A percentile compares a stretch with the other conserved stretches of the same genome.
Conservation (phyloP, 2,888 invertebrate species). For the Rhamphomyia laevipes region DNA sequence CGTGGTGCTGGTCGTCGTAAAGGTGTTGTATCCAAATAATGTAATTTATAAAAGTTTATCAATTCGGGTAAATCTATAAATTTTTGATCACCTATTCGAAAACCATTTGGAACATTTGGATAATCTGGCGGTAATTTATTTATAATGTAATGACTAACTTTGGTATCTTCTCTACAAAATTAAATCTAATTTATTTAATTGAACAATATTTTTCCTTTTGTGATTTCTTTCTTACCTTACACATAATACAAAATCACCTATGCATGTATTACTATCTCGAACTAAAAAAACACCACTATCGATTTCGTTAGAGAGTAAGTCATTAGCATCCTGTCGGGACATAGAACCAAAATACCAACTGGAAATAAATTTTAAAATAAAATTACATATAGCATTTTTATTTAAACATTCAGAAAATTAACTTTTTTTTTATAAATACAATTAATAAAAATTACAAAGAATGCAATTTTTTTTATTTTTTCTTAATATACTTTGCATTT, state of each 20-base stretch:
- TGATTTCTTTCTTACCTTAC: slow-evolving; percentile 54
- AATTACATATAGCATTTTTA: too few species aligned
- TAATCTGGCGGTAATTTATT: slow-evolving; percentile 69
- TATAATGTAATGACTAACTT: slow-evolving; percentile 96
- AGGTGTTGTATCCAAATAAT: slow-evolving; percentile 93
- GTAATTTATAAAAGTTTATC: slow-evolving; percentile 87
- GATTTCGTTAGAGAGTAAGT: slow-evolving; percentile 76
- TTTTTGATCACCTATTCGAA: slow-evolving; percentile 88
- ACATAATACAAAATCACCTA: slow-evolving; percentile 88
- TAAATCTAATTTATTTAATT: neutral
- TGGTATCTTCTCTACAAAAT: slow-evolving; percentile 71
- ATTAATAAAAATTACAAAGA: too few species aligned
- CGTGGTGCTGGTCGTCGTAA: slow-evolving; percentile 72
- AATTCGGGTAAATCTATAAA: slow-evolving; percentile 86
- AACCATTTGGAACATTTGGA: slow-evolving; percentile 65
- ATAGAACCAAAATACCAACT: slow-evolving; percentile 96
- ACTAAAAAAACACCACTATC: slow-evolving; percentile 93
- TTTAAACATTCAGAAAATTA: too few species aligned
- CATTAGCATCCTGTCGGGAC: slow-evolving; percentile 84
- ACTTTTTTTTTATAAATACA: too few species aligned
- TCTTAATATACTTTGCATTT: too few species aligned
- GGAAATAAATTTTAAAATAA: slow-evolving; percentile 37
- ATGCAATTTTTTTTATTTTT: too few species aligned
- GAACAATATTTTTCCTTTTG: neutral
- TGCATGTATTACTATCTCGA: slow-evolving; percentile 83